Conservation (phyloP, 37 sponge, comb jelly and placozoan genomes). For the Eunapius fragilis region DNA sequence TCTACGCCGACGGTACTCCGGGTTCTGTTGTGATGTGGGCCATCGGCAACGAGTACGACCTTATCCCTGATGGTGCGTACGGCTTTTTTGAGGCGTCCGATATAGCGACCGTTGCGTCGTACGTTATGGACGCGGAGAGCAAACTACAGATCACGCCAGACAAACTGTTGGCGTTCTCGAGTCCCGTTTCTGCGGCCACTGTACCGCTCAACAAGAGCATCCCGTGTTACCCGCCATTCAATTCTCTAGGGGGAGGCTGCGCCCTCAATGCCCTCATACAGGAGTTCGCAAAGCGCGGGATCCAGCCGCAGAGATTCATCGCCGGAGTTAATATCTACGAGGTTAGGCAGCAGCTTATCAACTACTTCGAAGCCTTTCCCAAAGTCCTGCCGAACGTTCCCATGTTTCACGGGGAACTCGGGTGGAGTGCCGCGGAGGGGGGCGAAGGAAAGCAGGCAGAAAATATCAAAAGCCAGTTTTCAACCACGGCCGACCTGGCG, state of each 20-base stretch:
- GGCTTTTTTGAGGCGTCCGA: background rate
- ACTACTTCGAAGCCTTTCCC: background rate
- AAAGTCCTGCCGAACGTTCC: background rate
- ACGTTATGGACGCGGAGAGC: background rate
- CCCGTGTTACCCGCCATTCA: background rate
- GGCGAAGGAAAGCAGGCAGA: background rate
- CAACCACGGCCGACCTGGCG: background rate
- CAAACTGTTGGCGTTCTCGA: background rate
- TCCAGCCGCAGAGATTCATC: background rate
- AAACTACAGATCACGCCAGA: background rate
- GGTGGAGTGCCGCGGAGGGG: background rate
- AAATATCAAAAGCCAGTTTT: background rate
- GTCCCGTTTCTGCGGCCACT: background rate
- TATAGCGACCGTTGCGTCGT: background rate
- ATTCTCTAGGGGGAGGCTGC: background rate
- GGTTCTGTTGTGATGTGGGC: background rate
- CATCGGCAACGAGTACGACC: background rate
- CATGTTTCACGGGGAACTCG: background rate
- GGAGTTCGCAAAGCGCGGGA: background rate
- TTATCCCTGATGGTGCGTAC: background rate
- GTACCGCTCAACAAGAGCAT: background rate
- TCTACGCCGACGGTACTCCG: background rate
- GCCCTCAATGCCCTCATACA: background rate
- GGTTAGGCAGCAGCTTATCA: background rate
- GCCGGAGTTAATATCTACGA: background rate